Conservation (phyloP, 2,113 vertebrate genomes). For the Amazona vittata region DNA sequence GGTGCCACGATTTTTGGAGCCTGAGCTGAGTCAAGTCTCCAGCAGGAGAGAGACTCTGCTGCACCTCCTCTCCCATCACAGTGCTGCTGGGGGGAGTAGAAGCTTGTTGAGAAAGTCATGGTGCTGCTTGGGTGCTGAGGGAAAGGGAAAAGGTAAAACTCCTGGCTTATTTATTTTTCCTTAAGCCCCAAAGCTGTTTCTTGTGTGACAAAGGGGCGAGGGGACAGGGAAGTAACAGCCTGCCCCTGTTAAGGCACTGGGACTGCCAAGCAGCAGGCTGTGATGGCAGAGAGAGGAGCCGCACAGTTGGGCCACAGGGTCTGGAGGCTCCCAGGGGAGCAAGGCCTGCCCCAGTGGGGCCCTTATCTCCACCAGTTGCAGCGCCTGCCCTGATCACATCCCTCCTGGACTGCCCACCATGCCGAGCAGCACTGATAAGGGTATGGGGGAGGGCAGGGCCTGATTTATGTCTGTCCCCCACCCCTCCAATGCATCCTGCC, state of each 20-base stretch:
- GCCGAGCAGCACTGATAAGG: neutral
- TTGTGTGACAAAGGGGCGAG: neutral
- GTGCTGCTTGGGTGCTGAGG: neutral
- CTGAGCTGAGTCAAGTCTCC: neutral
- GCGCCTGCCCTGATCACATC: neutral
- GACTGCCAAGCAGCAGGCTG: neutral
- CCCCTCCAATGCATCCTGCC: neutral
- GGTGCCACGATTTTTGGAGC: neutral
- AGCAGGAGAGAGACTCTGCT: neutral
- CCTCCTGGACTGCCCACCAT: neutral
- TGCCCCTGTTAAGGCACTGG: accelerated
- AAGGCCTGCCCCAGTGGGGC: neutral
- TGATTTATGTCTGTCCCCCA: slow-evolving; percentile 20
- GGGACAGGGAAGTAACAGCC: neutral
- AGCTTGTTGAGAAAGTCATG: neutral
- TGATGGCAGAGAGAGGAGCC: neutral
- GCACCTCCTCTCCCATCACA: accelerated
- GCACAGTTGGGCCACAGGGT: neutral
- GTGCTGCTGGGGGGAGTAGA: neutral
- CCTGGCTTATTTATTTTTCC: slow-evolving; percentile 36
- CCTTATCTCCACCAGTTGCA: neutral
- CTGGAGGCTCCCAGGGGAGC: neutral
- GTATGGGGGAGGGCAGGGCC: neutral
- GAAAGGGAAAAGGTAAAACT: neutral
- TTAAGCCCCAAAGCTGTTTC: neutral